Evolutionary conservation across 2,797 vertebrate species (phyloP), one percentile per base, ranked within the genome.

Genomic region (Schizopygopsis malacanthus): DNA sequence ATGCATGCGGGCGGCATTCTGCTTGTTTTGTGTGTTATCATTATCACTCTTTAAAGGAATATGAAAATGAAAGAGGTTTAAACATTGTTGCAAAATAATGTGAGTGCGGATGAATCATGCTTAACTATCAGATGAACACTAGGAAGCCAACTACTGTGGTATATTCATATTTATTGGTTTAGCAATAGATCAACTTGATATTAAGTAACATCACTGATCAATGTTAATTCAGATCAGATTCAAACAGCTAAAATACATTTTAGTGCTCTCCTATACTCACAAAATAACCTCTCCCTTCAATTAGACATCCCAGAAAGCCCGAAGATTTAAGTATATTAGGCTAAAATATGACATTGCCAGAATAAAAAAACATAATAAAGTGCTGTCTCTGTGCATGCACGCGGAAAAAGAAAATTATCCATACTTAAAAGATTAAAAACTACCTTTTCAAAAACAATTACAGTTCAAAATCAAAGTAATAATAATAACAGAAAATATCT

Each of bases 121-220:
- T 47, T 33, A 15, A 1, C 3, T 37, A 28, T 1, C 18, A 50
- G 25, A 67, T 12, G 25, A 71, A 71, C 15, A 59, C 13, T 72
- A 71, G 50, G 1, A 33, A 67, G 67, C 8, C 15, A 59, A 33
- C 39, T 6, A 45, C 37, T 82, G 54, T 33, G 11, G 22, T 33
- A 25, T 82, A 41, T 52, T 47, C 4, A 82, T 56, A 83, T 83
- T 76, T 83, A 67, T 76, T 67, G 15, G 8, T 37, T 63, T 18
- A 63, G 18, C 12, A 83, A 37, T 6, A 56, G 22, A 71, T 6
- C 16, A 28, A 33, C n/a, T 33, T 61, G 16, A 82, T 6, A 82
- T 59, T 20, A 73, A 33, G 41, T 50, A 33, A 63, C 25, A 73
- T 75, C 25, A 18, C 4, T 13, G 50, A 59, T 65, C 43, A 67